Conservation (phyloP, 2,797 vertebrate species). For the Micrastur ruficollis region DNA sequence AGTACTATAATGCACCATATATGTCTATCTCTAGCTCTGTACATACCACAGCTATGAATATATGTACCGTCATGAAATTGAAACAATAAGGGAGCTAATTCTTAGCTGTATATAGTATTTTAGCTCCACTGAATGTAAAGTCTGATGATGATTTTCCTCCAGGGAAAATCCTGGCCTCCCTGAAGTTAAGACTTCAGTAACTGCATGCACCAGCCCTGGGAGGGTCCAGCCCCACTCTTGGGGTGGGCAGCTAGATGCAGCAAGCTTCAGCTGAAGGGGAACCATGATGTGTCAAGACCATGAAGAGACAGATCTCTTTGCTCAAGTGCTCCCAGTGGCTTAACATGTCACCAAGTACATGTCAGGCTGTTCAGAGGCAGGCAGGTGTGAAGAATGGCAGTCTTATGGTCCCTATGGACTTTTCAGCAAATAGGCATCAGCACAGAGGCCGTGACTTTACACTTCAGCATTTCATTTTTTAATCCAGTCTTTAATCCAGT, state of each 20-base stretch:
- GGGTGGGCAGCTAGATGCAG: background rate
- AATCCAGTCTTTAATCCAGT: conserved; percentile 6
- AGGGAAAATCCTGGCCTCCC: background rate
- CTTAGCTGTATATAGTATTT: conserved; percentile 19
- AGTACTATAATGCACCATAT: conserved; percentile 30
- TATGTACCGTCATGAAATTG: background rate
- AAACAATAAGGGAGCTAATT: conserved; percentile 35
- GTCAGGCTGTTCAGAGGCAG: background rate
- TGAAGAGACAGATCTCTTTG: background rate
- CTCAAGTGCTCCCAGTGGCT: rapidly evolving
- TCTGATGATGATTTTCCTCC: background rate
- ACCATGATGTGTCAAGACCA: background rate
- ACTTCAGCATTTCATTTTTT: background rate
- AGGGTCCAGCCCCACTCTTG: background rate
- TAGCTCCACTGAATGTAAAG: background rate
- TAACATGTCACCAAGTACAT: background rate
- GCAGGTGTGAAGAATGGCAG: background rate
- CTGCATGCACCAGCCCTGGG: background rate
- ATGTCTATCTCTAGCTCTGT: conserved; percentile 41
- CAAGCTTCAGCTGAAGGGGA: background rate
- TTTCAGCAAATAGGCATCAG: background rate
- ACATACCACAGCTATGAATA: conserved; percentile 52
- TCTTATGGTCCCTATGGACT: background rate
- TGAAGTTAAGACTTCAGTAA: background rate
- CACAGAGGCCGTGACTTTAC: background rate